These are phyloP conservation scores for Penaeus chinensis DNA, from an alignment of 1,140 invertebrate species.

Conservation along the genomic window DNA sequence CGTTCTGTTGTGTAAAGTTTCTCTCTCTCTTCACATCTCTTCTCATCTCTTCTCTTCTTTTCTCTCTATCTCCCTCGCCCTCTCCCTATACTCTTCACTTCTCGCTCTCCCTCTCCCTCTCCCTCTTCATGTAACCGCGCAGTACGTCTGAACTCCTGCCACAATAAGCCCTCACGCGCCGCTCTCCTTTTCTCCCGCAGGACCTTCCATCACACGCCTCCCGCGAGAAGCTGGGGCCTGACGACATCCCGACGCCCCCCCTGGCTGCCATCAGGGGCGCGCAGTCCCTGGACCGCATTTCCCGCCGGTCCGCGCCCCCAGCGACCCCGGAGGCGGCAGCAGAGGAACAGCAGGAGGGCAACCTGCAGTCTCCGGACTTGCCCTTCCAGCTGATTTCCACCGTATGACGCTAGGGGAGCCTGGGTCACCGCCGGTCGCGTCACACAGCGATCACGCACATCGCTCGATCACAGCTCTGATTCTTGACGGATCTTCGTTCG, in stretches of 20 bases:
- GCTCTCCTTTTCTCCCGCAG: background rate
- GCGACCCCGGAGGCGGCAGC: constrained; percentile 6
- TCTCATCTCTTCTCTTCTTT: background rate
- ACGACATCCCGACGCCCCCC: constrained; percentile 40
- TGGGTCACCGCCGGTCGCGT: constrained; percentile 1
- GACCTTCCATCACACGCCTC: constrained; percentile 14
- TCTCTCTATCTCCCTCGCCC: too few relatives aligned
- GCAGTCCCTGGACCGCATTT: constrained; percentile 46
- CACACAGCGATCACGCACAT: background rate
- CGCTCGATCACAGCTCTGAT: too few relatives aligned
- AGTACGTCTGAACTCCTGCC: too few relatives aligned
- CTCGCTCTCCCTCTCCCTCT: too few relatives aligned
- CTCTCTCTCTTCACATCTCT: too few relatives aligned
- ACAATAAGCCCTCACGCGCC: background rate
- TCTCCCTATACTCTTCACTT: too few relatives aligned
- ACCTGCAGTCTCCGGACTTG: constrained; percentile 3
- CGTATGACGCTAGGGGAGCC: background rate
- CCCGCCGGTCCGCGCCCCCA: constrained; percentile 31
- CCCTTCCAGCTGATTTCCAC: constrained; percentile 12
- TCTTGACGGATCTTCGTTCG: too few relatives aligned
- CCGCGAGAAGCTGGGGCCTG: constrained; percentile 1
- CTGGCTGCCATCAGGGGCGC: constrained; percentile 25
- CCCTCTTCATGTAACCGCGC: too few relatives aligned
- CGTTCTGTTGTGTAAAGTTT: too few relatives aligned
- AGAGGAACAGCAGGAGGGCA: background rate